These are phyloP conservation scores for Myotis vivesi DNA, from an alignment of 2,797 vertebrate species.

Conservation along the genomic window DNA sequence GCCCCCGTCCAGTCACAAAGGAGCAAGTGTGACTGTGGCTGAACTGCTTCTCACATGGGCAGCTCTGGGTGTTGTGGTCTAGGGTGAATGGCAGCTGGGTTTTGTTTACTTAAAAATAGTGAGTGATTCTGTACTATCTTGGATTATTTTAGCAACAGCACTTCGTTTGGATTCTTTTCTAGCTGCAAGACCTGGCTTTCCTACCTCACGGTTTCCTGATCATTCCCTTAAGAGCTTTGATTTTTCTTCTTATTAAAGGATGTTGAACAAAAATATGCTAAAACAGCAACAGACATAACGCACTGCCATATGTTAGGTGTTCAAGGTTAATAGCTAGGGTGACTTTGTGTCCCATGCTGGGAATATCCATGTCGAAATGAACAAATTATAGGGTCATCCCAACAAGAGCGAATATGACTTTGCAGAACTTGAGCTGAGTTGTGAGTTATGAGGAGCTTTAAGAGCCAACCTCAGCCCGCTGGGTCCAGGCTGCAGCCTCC, in stretches of 20 bases:
- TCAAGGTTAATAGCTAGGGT: not conserved
- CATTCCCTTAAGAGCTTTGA: not conserved
- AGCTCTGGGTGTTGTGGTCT: not conserved
- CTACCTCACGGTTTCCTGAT: not conserved
- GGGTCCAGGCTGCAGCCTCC: not conserved
- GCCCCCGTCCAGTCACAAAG: not conserved
- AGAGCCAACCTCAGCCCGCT: accelerated
- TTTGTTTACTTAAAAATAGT: not conserved
- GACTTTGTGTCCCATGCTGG: not conserved
- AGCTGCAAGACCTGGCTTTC: not conserved
- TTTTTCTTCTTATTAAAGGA: not conserved
- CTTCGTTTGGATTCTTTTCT: not conserved
- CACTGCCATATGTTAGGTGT: not conserved
- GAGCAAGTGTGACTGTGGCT: not conserved
- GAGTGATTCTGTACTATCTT: not conserved
- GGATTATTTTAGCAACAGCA: not conserved
- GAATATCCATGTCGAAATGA: not conserved
- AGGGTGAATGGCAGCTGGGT: not conserved
- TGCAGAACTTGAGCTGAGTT: not conserved
- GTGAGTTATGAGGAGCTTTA: not conserved
- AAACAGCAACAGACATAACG: not conserved
- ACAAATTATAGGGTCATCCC: not conserved
- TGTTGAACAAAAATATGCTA: not conserved
- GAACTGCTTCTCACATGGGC: not conserved
- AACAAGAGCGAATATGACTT: not conserved